Percentiles rank a stretch among this genome's conserved stretches.
These are phyloP conservation scores for Aegypius monachus DNA, from an alignment of 2,113 vertebrate species.

Conservation along the genomic window DNA sequence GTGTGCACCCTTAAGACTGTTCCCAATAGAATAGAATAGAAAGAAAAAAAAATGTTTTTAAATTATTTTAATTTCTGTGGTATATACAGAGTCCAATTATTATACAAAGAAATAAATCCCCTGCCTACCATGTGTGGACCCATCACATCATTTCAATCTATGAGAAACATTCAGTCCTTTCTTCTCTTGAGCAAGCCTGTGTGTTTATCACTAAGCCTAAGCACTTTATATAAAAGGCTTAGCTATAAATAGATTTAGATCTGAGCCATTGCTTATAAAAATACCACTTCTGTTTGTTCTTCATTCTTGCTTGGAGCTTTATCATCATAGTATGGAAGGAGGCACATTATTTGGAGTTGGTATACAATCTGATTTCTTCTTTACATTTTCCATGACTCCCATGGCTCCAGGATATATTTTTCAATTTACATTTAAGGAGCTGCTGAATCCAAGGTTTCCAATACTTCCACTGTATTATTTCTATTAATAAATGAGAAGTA, in stretches of 20 bases:
- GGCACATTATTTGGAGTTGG: not conserved
- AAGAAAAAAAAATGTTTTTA: not conserved
- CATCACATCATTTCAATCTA: not conserved
- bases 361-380: not conserved
- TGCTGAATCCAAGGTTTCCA: not conserved
- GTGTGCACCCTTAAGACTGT: not conserved
- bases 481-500: not conserved
- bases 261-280: not conserved
- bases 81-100: not conserved
- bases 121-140: not conserved
- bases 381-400: not conserved
- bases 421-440: not conserved
- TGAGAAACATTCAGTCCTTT: not conserved
- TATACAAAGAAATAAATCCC: not conserved
- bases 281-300: constrained; percentile 5
- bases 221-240: constrained; percentile 49
- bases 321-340: not conserved
- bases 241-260: constrained; percentile 49
- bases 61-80: constrained; percentile 14
- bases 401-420: not conserved
- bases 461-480: not conserved
- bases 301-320: constrained; percentile 2
- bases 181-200: not conserved
- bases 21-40: not conserved
- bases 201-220: constrained; percentile 21